Percentiles rank a stretch among this genome's conserved stretches.
Conservation (phyloP, 2,797 vertebrate species). For the Mastacembelus armatus region DNA sequence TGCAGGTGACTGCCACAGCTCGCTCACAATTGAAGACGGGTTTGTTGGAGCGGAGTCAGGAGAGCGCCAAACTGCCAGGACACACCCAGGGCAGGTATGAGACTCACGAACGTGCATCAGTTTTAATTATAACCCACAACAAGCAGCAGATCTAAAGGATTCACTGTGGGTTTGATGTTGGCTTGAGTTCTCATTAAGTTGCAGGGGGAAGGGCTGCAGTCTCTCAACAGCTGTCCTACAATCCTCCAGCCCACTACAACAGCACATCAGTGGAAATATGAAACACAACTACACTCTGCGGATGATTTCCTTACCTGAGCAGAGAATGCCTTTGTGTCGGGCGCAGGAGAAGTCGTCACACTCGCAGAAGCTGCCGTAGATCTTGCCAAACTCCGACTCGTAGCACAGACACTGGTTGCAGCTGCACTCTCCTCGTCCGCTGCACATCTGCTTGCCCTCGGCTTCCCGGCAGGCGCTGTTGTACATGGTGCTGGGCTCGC, state of each 20-base stretch:
- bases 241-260: background rate
- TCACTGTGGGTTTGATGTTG: background rate
- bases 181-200: conserved; percentile 17
- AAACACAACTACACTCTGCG: too few species aligned
- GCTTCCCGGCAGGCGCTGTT: conserved; percentile 91
- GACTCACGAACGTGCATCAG: background rate
- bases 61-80: conserved; percentile 20
- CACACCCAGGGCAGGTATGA: conserved; percentile 59
- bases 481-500: conserved; percentile 81
- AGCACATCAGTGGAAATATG: background rate
- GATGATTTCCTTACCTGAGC: conserved; percentile 85
- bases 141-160: conserved; percentile 1
- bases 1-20: conserved; percentile 28
- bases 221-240: conserved; percentile 4
- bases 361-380: conserved; percentile 97
- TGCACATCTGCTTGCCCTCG: conserved; percentile 94
- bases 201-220: background rate
- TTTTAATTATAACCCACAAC: conserved; percentile 19
- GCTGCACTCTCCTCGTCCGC: conserved; percentile 94
- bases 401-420: conserved; percentile 97
- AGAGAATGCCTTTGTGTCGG: conserved; percentile 94
- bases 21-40: background rate
- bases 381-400: conserved; percentile 96
- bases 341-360: conserved; percentile 98
- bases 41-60: background rate